Evolutionary conservation across 2,797 vertebrate species (phyloP).

Genomic region (Ammospiza maritima): DNA sequence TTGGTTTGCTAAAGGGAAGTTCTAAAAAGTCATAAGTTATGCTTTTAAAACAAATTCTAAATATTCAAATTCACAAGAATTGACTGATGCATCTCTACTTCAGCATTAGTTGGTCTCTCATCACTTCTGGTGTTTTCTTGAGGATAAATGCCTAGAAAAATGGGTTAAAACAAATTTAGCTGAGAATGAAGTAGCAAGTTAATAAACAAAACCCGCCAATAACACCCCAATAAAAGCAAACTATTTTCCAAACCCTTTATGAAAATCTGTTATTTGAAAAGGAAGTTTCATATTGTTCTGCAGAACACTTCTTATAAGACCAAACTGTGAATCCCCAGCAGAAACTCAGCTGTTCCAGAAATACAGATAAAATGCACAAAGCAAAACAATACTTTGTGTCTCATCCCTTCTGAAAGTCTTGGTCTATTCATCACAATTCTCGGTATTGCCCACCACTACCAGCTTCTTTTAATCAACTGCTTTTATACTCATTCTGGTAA

Average conservation of each 20-base stretch:
- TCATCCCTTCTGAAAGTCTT: conserved; percentile 54
- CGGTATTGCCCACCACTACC: conserved; percentile 45
- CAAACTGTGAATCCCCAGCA: conserved; percentile 44
- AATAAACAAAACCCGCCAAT: background rate
- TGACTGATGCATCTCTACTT: background rate
- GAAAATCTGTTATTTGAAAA: conserved; percentile 6
- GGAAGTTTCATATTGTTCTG: conserved; percentile 2
- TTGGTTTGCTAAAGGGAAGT: background rate
- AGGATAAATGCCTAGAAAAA: background rate
- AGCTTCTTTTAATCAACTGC: conserved; percentile 66
- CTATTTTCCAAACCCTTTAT: background rate
- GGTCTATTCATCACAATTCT: conserved; percentile 43
- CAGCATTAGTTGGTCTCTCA: background rate
- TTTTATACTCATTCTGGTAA: conserved; percentile 41
- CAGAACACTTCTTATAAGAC: background rate
- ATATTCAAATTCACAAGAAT: background rate
- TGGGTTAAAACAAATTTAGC: background rate
- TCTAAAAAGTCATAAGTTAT: background rate
- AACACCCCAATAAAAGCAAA: background rate
- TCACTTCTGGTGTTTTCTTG: background rate
- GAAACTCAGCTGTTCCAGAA: conserved; percentile 48
- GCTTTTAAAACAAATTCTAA: conserved; percentile 22
- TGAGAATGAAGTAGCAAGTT: background rate
- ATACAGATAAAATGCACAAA: conserved; percentile 60
- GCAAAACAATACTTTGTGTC: conserved; percentile 13